These are phyloP conservation scores for Ennomos quercinarius DNA, from an alignment of 2,888 invertebrate species.

Conservation along the genomic window DNA sequence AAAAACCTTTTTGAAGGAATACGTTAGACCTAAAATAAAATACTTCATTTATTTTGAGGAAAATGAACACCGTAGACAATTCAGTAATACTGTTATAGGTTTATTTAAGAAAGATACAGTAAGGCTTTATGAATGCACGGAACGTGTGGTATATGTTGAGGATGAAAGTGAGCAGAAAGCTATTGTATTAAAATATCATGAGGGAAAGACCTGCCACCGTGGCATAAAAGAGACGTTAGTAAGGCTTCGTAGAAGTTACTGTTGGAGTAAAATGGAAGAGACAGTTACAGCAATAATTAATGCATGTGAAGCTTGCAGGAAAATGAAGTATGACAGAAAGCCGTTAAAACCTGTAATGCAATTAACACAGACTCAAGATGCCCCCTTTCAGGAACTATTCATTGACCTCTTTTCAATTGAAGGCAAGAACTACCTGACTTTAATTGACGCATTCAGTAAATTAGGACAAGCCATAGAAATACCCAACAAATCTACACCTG, in stretches of 20 bases:
- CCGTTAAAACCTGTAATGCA: slow-evolving; percentile 42
- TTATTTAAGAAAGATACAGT: slow-evolving; percentile 7
- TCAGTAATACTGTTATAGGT: not conserved
- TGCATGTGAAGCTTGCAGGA: slow-evolving; percentile 39
- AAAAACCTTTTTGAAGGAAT: slow-evolving; percentile 45
- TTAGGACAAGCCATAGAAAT: slow-evolving; percentile 44
- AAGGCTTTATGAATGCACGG: not conserved
- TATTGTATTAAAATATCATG: slow-evolving; percentile 2
- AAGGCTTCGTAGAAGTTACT: not conserved
- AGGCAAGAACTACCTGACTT: not conserved
- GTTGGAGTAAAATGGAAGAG: slow-evolving; percentile 5
- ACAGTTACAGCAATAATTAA: slow-evolving; percentile 33
- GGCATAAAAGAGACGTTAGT: slow-evolving; percentile 8
- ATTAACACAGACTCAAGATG: slow-evolving; percentile 10
- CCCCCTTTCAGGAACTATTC: slow-evolving; percentile 24
- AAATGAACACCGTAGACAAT: slow-evolving; percentile 7
- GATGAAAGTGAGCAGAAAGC: slow-evolving; percentile 3
- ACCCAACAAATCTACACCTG: slow-evolving; percentile 37
- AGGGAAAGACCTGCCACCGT: not conserved
- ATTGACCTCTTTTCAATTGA: slow-evolving; percentile 1
- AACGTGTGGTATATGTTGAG: not conserved
- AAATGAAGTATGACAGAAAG: slow-evolving; percentile 15
- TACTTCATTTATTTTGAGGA: slow-evolving; percentile 32
- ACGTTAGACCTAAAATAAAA: slow-evolving; percentile 39
- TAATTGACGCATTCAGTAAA: slow-evolving; percentile 24